Evolutionary conservation across 2,113 vertebrate genomes (phyloP).

Genomic region (Chionis minor): DNA sequence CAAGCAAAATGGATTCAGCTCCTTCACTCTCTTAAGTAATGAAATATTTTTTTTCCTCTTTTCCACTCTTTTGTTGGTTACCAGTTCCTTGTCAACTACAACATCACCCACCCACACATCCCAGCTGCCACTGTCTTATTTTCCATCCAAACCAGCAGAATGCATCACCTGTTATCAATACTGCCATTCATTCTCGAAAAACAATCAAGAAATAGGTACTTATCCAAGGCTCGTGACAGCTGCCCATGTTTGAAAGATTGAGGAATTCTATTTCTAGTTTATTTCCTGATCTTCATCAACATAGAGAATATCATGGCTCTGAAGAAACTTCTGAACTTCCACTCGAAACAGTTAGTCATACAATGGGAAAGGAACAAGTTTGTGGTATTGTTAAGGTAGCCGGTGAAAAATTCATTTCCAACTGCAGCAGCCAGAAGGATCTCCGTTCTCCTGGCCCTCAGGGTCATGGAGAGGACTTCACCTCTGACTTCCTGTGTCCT

Average conservation of each 20-base stretch:
- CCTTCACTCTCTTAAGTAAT: not conserved
- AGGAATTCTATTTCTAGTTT: not conserved
- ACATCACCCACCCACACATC: not conserved
- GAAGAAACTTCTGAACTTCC: not conserved
- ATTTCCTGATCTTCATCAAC: not conserved
- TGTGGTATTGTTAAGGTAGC: not conserved
- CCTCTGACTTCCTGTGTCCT: not conserved
- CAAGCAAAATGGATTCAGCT: not conserved
- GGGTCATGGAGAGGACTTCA: not conserved
- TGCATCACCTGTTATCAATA: slow-evolving; percentile 18
- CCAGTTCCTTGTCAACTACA: not conserved
- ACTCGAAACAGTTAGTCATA: not conserved
- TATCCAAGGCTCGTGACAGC: not conserved
- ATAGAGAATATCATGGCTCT: not conserved
- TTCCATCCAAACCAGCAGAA: not conserved
- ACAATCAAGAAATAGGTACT: slow-evolving; percentile 4
- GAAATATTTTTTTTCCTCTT: not conserved
- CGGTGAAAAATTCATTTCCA: not conserved
- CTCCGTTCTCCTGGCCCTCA: not conserved
- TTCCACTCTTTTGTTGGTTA: slow-evolving; percentile 11
- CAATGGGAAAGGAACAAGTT: not conserved
- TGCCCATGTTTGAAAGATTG: not conserved
- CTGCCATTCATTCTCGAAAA: not conserved
- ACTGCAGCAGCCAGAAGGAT: not conserved
- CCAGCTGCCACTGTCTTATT: slow-evolving; percentile 19